Percentiles rank a stretch among this genome's conserved stretches.
These are phyloP conservation scores for Tetragnatha versicolor DNA, from an alignment of 1,140 invertebrate species.

Conservation along the genomic window DNA sequence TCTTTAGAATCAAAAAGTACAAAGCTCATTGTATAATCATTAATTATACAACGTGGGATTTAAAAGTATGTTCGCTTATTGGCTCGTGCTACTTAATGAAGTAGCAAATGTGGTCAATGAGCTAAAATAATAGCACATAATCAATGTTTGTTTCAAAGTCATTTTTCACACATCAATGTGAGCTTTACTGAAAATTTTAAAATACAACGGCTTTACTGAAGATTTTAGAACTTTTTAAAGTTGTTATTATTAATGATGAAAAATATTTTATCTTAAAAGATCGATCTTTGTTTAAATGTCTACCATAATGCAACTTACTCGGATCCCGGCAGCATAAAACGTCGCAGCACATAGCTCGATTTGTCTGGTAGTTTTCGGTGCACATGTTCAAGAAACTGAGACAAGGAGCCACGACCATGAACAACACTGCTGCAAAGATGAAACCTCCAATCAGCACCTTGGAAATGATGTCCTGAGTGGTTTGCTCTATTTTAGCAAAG, in stretches of 20 bases:
- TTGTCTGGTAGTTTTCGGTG: neutral
- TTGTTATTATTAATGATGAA: neutral
- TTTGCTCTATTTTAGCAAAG: constrained; percentile 19
- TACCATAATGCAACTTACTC: neutral
- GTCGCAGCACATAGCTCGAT: neutral
- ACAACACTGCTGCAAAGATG: neutral
- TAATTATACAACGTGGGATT: too few species aligned
- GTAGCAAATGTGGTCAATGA: too few species aligned
- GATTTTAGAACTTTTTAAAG: neutral
- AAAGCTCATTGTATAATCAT: too few species aligned
- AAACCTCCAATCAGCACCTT: neutral
- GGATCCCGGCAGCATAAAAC: constrained; percentile 1
- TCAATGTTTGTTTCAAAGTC: neutral
- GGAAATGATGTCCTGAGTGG: neutral
- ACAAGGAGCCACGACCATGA: neutral
- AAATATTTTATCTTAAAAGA: neutral
- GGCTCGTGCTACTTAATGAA: too few species aligned
- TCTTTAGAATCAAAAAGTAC: too few species aligned
- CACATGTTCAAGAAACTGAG: constrained; percentile 3
- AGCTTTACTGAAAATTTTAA: neutral
- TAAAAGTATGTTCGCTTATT: too few species aligned
- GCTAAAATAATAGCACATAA: neutral
- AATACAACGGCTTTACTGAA: too few species aligned
- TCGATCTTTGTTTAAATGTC: neutral
- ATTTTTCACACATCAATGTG: neutral